phyloP scores from a whole-genome alignment of 2,797 vertebrate genomes.

The Bradypodion ventrale region DNA sequence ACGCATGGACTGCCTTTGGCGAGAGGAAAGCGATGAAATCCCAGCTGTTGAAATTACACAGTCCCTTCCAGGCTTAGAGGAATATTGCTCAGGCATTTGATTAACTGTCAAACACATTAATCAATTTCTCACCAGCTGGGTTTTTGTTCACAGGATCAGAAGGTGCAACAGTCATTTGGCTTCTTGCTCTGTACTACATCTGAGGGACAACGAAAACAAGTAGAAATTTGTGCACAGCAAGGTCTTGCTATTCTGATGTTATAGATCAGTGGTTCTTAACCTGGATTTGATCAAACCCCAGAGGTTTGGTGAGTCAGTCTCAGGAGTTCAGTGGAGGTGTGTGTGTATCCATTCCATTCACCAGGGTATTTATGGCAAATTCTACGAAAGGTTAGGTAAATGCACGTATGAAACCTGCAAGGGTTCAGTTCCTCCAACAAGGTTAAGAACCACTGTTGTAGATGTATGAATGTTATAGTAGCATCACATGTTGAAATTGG shows the following conservation, averaged over 20 bases:
- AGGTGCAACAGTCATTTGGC: neutral
- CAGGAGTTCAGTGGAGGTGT: too few relatives aligned
- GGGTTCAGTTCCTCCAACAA: too few relatives aligned
- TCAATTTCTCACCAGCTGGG: slow-evolving; percentile 24
- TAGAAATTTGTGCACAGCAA: neutral
- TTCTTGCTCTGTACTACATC: neutral
- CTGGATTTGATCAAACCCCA: too few relatives aligned
- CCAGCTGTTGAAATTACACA: slow-evolving; percentile 22
- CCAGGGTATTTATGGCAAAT: too few relatives aligned
- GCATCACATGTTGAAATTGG: neutral
- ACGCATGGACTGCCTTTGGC: neutral
- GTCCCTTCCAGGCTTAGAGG: slow-evolving; percentile 35
- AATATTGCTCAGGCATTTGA: slow-evolving; percentile 42
- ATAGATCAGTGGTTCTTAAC: too few relatives aligned
- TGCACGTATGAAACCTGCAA: too few relatives aligned
- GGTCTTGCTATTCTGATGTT: too few relatives aligned
- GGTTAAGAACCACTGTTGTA: neutral
- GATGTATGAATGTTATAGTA: neutral
- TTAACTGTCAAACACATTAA: slow-evolving; percentile 44
- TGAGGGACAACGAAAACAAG: neutral
- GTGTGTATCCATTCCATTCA: too few relatives aligned
- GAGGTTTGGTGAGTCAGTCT: too few relatives aligned
- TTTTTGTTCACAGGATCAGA: slow-evolving; percentile 2
- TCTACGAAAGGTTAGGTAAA: too few relatives aligned
- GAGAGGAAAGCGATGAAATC: slow-evolving; percentile 25